These are phyloP conservation scores for Cydia strobilella DNA, from an alignment of 1,140 invertebrate species.

Conservation along the genomic window DNA sequence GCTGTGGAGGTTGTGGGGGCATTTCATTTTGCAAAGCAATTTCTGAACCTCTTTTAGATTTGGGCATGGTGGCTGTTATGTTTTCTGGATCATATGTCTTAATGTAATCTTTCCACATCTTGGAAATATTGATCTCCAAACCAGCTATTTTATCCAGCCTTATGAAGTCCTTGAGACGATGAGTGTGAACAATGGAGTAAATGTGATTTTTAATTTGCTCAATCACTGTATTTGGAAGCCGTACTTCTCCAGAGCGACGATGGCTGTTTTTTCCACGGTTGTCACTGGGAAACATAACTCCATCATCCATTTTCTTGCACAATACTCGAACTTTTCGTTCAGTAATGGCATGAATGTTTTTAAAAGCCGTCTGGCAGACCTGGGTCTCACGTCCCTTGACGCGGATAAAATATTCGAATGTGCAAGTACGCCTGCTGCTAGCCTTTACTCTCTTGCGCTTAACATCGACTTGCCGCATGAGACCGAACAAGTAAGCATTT, in stretches of 20 bases:
- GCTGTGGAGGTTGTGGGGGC: constrained; percentile 45
- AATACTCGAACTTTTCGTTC: constrained; percentile 81
- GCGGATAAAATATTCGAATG: constrained; percentile 81
- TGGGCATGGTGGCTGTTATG: constrained; percentile 71
- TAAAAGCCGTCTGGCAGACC: constrained; percentile 82
- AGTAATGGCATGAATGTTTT: constrained; percentile 82
- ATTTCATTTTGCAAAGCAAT: constrained; percentile 48
- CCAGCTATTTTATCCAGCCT: constrained; percentile 78
- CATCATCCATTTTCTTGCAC: constrained; percentile 82
- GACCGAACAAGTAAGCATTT: constrained; percentile 82
- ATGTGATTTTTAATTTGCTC: constrained; percentile 81
- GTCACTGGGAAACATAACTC: constrained; percentile 81
- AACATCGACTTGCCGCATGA: constrained; percentile 81
- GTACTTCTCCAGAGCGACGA: constrained; percentile 77
- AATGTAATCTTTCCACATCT: constrained; percentile 82
- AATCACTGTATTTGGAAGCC: constrained; percentile 76
- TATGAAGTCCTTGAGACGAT: constrained; percentile 78
- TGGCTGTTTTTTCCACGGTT: constrained; percentile 79
- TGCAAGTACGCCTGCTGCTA: constrained; percentile 79
- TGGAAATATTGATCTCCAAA: constrained; percentile 81
- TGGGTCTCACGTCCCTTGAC: constrained; percentile 80
- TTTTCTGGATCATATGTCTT: constrained; percentile 80
- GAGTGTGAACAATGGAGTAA: constrained; percentile 79
- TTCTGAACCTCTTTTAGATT: constrained; percentile 69
- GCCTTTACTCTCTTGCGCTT: constrained; percentile 80